Base-by-base conservation (phyloP, 2,888 invertebrate genomes). In the Epinotia nisella region DNA sequence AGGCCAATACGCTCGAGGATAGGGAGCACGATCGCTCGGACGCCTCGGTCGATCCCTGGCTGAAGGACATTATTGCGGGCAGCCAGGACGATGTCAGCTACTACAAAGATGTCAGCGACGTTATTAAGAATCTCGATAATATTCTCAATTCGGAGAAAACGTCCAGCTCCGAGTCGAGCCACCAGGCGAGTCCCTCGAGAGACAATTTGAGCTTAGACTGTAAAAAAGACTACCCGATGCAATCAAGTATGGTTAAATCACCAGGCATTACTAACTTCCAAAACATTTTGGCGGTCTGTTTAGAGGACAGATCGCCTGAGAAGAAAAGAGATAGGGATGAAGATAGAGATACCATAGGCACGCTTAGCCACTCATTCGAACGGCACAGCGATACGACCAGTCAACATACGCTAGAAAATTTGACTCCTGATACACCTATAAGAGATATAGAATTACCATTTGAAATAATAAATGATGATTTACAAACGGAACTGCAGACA, bases 101-200 rank as follows among this genome's bases (percentile, higher is more conserved):
- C 80, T 94, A 94, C 78, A 92, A 89, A 77, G 95, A 95, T 77
- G 94, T 95, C 72, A 95, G 95, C 71, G 95, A 95, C 79, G 95
- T 95, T 13, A 95, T 95, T 51, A 94, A 95, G 83, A 95, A 95
- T 85, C 91, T 95, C 78, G 95, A 95, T 86, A 95, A 95, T 79
- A 95, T 95, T 73, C 86, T 95, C 60, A 95, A 95, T 72, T 92
- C 94, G 0, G 95, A 95, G 81, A 95, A 94, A 80, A 94, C 94
- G 1, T 95, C 94, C 5, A 94, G 94, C 81, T 94, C 94, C 0
- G 95, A 94, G 78, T 95, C 95, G 9, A 94, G 94, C 76, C 94
- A 94, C 75, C 94, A 94, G 75, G 94, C 94, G 41, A 94, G 94
- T 78, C 94, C 94, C 3, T 92, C 92, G 13, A 88, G 94, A 74